phyloP scores from a whole-genome alignment of 1,140 invertebrate species.

The Drosophila watanabei region DNA sequence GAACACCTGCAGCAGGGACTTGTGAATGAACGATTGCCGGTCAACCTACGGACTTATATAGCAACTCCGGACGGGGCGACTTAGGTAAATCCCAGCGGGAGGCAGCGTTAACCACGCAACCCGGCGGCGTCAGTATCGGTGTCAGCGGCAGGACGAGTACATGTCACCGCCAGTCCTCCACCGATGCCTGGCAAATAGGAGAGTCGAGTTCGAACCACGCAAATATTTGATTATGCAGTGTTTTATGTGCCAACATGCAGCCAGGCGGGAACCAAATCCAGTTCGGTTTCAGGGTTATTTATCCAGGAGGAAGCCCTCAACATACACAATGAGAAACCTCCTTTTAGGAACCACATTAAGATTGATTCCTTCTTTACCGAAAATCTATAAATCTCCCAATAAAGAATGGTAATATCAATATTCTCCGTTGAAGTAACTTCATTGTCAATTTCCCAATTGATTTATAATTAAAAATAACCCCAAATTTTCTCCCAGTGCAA shows the following conservation, averaged over 20 bases:
- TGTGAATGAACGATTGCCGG: constrained; percentile 54
- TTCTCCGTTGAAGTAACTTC: background rate
- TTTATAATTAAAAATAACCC: no score
- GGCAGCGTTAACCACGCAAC: constrained; percentile 40
- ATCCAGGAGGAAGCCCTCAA: constrained; percentile 13
- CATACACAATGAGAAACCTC: background rate
- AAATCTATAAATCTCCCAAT: background rate
- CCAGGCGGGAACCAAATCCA: constrained; percentile 16
- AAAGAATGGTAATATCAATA: background rate
- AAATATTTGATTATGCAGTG: constrained; percentile 81
- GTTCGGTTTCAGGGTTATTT: constrained; percentile 39
- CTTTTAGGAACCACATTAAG: background rate
- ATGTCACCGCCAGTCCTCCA: constrained; percentile 62
- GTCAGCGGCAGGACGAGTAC: constrained; percentile 70
- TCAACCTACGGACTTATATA: constrained; percentile 50
- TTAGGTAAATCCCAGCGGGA: constrained; percentile 70
- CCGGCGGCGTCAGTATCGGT: constrained; percentile 46
- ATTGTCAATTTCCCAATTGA: no score
- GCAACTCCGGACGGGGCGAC: constrained; percentile 6
- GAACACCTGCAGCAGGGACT: constrained; percentile 35
- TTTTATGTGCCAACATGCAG: constrained; percentile 70
- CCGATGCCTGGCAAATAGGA: constrained; percentile 51
- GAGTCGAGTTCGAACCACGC: constrained; percentile 32
- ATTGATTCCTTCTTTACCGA: background rate
- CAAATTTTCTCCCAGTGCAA: constrained; percentile 9